Base-by-base conservation (phyloP, 2,888 invertebrate species). In the Drosophila neoperkinsi region DNA sequence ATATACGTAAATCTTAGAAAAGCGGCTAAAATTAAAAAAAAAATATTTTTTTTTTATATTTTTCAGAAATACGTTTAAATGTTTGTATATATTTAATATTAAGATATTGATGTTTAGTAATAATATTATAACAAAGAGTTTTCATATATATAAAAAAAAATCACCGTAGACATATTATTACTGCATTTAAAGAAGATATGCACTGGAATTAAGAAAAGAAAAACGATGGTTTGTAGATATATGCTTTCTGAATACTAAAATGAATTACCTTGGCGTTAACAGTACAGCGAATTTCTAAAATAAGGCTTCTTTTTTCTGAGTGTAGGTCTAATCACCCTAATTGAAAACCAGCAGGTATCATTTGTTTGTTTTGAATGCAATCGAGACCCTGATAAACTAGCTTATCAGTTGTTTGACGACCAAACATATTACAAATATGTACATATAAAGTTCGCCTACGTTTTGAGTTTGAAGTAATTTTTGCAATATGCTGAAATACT, bases 401-500 rank as follows among this genome's bases (percentile, higher is more conserved):
- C 16, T 16, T 25, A 25, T 46, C 46, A 46, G 46, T 28, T 16
- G 16, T 46, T 7, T 4, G 46, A 46, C 16, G 1, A 9, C 13
- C 16, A 46, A 9, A 1, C 3, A 25, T 36, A 18, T 16, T 34
- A 18, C 0, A 10, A 2, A 33, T 36, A 28, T 28, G 18, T 7
- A 1, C 11, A 13, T 4, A 38, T 30, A n/a, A 52, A 28, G 58
- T 43, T 46, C 10, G 28, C 16, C 18, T 36, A 30, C 28, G 10
- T 28, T 55, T n/a, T 33, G 49, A 60, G 67, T 59, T 56, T 21
- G 50, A 52, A 46, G 30, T 43, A 41, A 34, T 58, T 57, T 36
- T 38, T 43, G 16, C 51, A 56, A 49, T 55, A 61, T 55, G 28
- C 18, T 18, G 34, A 67, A 61, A 68, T 50, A 33, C 51, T 49